A percentile compares a stretch with the other conserved stretches of the same genome.
Conservation (phyloP, 2,113 vertebrate genomes). For the Phocoena phocoena region DNA sequence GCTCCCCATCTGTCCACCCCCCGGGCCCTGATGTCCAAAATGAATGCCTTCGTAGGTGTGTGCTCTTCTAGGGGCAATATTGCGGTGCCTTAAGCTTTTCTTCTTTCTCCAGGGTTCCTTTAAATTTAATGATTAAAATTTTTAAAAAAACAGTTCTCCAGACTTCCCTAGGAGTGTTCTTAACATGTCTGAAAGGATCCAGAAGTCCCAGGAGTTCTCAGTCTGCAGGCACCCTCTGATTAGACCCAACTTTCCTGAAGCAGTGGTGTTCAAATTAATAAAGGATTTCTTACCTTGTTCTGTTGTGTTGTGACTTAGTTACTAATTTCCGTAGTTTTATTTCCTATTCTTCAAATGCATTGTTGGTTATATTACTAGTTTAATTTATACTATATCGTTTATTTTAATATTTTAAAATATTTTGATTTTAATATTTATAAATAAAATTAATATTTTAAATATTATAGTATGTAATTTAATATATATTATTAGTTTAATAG, state of each 20-base stretch:
- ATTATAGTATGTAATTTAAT: not conserved
- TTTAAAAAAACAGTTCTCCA: not conserved
- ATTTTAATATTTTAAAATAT: not conserved
- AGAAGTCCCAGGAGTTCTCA: not conserved
- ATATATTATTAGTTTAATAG: not conserved
- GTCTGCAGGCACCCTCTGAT: not conserved
- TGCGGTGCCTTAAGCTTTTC: not conserved
- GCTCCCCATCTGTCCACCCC: not conserved
- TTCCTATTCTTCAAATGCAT: not conserved
- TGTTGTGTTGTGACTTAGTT: not conserved
- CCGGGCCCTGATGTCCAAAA: not conserved
- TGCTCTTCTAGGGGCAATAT: not conserved
- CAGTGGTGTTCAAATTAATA: not conserved
- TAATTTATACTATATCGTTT: not conserved
- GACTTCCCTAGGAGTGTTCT: not conserved
- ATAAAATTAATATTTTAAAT: not conserved
- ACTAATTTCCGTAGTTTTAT: not conserved
- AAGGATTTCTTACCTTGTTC: not conserved
- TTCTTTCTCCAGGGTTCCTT: not conserved
- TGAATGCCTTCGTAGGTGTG: not conserved
- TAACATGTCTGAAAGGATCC: not conserved
- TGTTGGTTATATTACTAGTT: not conserved
- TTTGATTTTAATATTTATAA: not conserved
- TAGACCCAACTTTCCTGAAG: not conserved
- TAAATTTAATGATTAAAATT: not conserved